These are phyloP conservation scores for Paedocypris sp. DNA, from an alignment of 2,113 vertebrate genomes.

Conservation along the genomic window DNA sequence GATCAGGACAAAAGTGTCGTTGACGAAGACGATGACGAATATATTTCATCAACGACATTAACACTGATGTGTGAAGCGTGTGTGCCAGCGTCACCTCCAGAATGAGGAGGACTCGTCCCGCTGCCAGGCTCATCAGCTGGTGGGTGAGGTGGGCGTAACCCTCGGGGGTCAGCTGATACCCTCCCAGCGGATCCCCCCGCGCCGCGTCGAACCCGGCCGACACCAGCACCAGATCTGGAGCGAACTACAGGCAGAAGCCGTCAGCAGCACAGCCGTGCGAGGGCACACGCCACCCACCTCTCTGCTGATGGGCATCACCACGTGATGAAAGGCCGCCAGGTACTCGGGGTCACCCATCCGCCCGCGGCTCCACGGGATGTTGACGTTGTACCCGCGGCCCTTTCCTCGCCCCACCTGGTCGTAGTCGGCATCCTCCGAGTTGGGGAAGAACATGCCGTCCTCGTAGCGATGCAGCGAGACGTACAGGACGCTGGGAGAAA, in stretches of 20 bases:
- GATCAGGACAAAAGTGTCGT: no score
- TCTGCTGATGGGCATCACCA: slow-evolving; percentile 75
- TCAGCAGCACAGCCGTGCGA: neutral
- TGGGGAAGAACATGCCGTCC: slow-evolving; percentile 72
- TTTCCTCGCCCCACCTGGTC: slow-evolving; percentile 54
- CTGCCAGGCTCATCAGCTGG: slow-evolving; percentile 70
- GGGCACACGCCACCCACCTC: slow-evolving; percentile 55
- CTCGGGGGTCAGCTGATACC: slow-evolving; percentile 74
- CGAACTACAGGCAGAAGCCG: slow-evolving; percentile 63
- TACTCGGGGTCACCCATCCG: slow-evolving; percentile 76
- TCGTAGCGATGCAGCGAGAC: slow-evolving; percentile 83
- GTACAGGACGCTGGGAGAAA: slow-evolving; percentile 63
- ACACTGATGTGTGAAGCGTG: neutral
- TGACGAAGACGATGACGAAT: no score
- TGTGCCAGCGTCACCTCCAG: slow-evolving; percentile 61
- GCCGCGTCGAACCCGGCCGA: slow-evolving; percentile 85
- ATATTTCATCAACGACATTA: no score
- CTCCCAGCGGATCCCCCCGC: slow-evolving; percentile 73
- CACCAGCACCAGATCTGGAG: slow-evolving; percentile 75
- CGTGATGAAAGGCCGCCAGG: slow-evolving; percentile 68
- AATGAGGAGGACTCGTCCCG: slow-evolving; percentile 65
- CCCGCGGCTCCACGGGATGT: slow-evolving; percentile 73
- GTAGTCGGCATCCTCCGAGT: slow-evolving; percentile 62
- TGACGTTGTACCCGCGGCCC: slow-evolving; percentile 74
- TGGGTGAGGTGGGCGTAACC: slow-evolving; percentile 82